Evolutionary conservation across 2,888 invertebrate species (phyloP), one percentile per base, ranked within the genome.

Genomic region (Uropetala carovei): DNA sequence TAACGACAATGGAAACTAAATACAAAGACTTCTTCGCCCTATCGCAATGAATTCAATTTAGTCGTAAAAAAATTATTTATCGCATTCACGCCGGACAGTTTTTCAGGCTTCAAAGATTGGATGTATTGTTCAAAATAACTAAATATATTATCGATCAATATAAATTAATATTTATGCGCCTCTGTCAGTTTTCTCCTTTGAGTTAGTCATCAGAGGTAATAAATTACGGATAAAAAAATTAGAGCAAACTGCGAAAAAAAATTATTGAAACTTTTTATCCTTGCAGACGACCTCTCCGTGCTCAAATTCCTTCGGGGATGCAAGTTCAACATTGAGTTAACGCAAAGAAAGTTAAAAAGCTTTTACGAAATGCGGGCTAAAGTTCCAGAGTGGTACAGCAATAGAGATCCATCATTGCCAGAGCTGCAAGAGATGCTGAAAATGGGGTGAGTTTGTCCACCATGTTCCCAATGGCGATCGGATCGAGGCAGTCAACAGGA

Each of bases 321-420:
- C 94, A 97, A 97, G 94, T 97, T 96, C 94, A 95, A 97, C 93
- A 92, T 96, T 8, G 96, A 96, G 4, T 95, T 95, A 93, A 95
- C 96, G 1, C 96, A 97, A 94, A 94, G 93, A 91, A 97, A 97
- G 94, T 94, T 97, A 10, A 94, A 94, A 93, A 96, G 96, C 94
- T 97, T 96, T 94, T 96, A 96, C 93, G 94, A 94, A 84, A 96
- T 97, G 95, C 95, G 96, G 92, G 94, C 95, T 0, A 95, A 95
- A 92, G 94, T 96, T 59, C 95, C 96, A 0, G 96, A 97, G 94
- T 97, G 97, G 97, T 97, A 96, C 94, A 93, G 94, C 43, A 95
- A 96, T 93, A 95, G 97, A 92, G 95, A 97, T 95, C 97, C 97
- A 0, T 94, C 94, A 75, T 93, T 96, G 43, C 95, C 96, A 7